phyloP scores from a whole-genome alignment of 1,140 invertebrate species.

The Plodia interpunctella region DNA sequence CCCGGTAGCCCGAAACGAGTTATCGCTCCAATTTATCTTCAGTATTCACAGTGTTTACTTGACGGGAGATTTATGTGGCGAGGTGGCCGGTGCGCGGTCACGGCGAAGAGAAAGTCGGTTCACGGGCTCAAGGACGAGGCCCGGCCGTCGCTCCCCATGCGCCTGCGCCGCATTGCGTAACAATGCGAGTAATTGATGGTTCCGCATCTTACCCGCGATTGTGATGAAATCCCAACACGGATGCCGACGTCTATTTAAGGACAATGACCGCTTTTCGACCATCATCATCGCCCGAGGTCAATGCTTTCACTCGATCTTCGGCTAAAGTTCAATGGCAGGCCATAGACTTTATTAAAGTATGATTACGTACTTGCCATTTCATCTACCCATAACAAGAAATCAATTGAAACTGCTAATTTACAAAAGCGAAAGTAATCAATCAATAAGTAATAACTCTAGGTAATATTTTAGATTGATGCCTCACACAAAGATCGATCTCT shows the following conservation, averaged over 20 bases:
- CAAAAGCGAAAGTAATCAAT: neutral
- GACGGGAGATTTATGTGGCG: slow-evolving; percentile 33
- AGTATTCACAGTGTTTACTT: slow-evolving; percentile 17
- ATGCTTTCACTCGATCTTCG: slow-evolving; percentile 41
- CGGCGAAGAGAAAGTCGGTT: slow-evolving; percentile 49
- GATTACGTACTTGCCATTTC: neutral
- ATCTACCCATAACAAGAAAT: neutral
- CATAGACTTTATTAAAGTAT: neutral
- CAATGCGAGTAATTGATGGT: slow-evolving; percentile 50
- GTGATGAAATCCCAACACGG: slow-evolving; percentile 48
- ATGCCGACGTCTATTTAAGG: slow-evolving; percentile 53
- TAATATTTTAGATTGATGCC: too few relatives aligned
- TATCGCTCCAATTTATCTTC: slow-evolving; percentile 32
- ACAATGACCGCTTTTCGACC: slow-evolving; percentile 41
- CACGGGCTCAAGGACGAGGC: slow-evolving; percentile 60
- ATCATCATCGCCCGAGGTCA: slow-evolving; percentile 29
- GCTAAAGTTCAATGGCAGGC: slow-evolving; percentile 15
- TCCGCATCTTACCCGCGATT: slow-evolving; percentile 20
- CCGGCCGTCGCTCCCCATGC: slow-evolving; percentile 48
- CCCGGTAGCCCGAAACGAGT: slow-evolving; percentile 7
- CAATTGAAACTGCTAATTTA: neutral
- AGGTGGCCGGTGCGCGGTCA: slow-evolving; percentile 16
- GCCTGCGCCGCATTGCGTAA: slow-evolving; percentile 44
- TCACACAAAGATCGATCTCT: too few relatives aligned
- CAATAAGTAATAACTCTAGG: neutral